Percentiles rank a stretch among this genome's conserved stretches.
These are phyloP conservation scores for Heteromyza rotundicornis DNA, from an alignment of 2,888 invertebrate genomes.

Conservation along the genomic window DNA sequence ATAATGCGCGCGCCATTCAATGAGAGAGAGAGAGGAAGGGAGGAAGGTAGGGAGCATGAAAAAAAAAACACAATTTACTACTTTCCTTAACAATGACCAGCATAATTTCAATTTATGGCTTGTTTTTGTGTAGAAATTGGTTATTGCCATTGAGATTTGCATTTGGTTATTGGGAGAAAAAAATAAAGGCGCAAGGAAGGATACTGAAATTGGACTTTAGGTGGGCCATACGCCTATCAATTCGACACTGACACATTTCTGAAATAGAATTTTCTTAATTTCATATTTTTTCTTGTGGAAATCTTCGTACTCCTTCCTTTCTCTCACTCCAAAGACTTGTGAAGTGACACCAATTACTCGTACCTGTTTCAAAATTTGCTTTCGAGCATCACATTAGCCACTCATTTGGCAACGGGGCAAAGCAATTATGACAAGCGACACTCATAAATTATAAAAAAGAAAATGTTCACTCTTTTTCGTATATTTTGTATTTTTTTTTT, in stretches of 20 bases:
- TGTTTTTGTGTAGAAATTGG: neutral
- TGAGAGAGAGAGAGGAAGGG: neutral
- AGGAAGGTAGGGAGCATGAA: neutral
- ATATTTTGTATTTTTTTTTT: no score
- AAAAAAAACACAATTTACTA: slow-evolving; percentile 19
- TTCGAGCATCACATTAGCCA: slow-evolving; percentile 11
- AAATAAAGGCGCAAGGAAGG: no score
- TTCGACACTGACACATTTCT: no score
- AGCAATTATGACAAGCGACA: slow-evolving; percentile 40
- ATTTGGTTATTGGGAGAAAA: no score
- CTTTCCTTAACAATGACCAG: slow-evolving; percentile 30
- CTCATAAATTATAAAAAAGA: slow-evolving; percentile 35
- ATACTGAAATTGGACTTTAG: no score
- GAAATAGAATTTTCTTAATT: no score
- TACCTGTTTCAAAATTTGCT: neutral
- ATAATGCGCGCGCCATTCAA: slow-evolving; percentile 29
- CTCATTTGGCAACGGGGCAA: slow-evolving; percentile 40
- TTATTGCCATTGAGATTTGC: no score
- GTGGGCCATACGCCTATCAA: no score
- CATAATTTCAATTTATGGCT: slow-evolving; percentile 37
- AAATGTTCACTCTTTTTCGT: neutral
- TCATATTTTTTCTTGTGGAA: neutral
- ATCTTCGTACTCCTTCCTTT: neutral
- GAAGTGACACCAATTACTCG: slow-evolving; percentile 5
- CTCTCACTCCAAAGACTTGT: neutral